Evolutionary conservation across 2,888 invertebrate genomes (phyloP).

Genomic region (Eupithecia insigniata): DNA sequence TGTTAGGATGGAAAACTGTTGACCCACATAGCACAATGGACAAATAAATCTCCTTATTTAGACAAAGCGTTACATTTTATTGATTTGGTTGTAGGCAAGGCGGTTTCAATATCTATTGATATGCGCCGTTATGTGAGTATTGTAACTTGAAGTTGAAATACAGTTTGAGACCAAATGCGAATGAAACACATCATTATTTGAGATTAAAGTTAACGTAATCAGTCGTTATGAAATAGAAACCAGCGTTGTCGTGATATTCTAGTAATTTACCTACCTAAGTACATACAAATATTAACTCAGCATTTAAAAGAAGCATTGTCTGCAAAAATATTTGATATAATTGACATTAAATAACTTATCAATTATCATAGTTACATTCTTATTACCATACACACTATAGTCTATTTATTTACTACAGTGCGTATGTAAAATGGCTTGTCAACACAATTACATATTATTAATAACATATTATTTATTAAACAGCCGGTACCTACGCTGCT

Average conservation of each 20-base stretch:
- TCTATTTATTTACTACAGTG: neutral
- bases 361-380: neutral
- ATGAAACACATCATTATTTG: neutral
- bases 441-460: constrained; percentile 32
- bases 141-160: constrained; percentile 32
- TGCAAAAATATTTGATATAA: neutral
- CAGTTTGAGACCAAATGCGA: neutral
- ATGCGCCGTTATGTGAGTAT: constrained; percentile 45
- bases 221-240: neutral
- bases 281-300: neutral
- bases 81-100: constrained; percentile 52
- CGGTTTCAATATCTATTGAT: constrained; percentile 49
- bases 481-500: neutral
- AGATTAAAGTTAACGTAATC: neutral
- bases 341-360: neutral
- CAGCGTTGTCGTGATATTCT: neutral
- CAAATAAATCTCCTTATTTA: constrained; percentile 69
- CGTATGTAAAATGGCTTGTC: constrained; percentile 13
- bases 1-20: constrained; percentile 67
- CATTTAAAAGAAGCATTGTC: neutral
- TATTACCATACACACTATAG: neutral
- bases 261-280: neutral
- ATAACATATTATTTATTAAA: constrained; percentile 31
- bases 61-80: constrained; percentile 35
- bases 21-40: constrained; percentile 75